phyloP scores from a whole-genome alignment of 2,113 vertebrate species.

The Chrysemys picta region DNA sequence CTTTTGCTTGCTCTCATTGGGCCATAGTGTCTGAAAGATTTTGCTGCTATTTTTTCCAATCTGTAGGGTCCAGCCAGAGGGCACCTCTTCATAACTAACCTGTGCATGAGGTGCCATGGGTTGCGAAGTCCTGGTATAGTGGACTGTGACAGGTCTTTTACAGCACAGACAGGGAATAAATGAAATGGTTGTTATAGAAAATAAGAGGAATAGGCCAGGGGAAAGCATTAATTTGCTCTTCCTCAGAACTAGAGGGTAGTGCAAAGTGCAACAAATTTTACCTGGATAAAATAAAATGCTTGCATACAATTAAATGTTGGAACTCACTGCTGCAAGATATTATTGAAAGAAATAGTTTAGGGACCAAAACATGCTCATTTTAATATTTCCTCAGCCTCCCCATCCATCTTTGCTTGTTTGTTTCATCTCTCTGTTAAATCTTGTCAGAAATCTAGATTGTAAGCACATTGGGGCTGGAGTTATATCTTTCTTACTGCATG shows the following conservation, averaged over 20 bases:
- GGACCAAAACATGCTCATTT: neutral
- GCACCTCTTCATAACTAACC: neutral
- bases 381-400: neutral
- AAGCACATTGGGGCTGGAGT: neutral
- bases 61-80: neutral
- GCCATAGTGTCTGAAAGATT: neutral
- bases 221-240: neutral
- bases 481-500: neutral
- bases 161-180: neutral
- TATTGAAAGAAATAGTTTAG: neutral
- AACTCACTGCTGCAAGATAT: neutral
- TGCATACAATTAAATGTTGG: neutral
- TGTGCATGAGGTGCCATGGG: neutral
- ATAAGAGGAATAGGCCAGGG: neutral
- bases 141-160: neutral
- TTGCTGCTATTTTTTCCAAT: neutral
- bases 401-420: neutral
- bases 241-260: neutral
- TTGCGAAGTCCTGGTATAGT: neutral
- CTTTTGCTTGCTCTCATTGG: neutral
- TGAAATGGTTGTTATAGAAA: neutral
- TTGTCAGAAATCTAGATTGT: neutral
- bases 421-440: neutral
- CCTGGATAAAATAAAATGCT: neutral
- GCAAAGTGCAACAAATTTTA: neutral